These are phyloP conservation scores for Drosophila miranda DNA, from an alignment of 1,140 invertebrate genomes.

Conservation along the genomic window DNA sequence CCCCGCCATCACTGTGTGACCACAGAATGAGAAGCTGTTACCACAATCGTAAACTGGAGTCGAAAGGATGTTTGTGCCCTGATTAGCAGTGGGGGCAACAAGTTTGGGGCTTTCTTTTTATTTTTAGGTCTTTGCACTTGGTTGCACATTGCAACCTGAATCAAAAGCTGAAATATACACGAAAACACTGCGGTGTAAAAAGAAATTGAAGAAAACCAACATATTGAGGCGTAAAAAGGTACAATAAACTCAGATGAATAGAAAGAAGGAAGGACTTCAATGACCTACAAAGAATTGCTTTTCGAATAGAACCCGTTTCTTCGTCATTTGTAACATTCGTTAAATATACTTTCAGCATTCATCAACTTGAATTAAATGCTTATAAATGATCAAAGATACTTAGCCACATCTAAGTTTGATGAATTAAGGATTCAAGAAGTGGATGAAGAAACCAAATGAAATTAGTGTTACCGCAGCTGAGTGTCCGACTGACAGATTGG, in stretches of 20 bases:
- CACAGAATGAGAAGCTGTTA: too few relatives aligned
- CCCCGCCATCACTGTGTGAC: too few relatives aligned
- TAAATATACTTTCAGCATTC: background rate
- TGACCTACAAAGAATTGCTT: too few relatives aligned
- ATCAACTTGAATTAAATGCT: background rate
- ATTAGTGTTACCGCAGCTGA: background rate
- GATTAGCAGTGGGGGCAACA: too few relatives aligned
- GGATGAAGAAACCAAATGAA: background rate
- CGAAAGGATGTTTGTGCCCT: too few relatives aligned
- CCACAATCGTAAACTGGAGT: too few relatives aligned
- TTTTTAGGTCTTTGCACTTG: background rate
- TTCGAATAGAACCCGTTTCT: too few relatives aligned
- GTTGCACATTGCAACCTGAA: conserved; percentile 2
- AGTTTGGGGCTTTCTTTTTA: background rate
- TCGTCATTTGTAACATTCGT: background rate
- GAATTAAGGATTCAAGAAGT: background rate
- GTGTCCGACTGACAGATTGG: conserved; percentile 4
- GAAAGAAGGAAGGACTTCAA: too few relatives aligned
- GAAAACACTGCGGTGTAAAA: background rate
- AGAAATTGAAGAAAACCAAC: background rate
- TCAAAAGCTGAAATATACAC: background rate
- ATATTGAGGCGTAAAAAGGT: background rate
- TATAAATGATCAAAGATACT: background rate
- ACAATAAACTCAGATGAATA: background rate
- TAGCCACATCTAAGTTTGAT: background rate